Evolutionary conservation across 2,888 invertebrate species (phyloP).

Genomic region (Pycnomerus fuliginosus): DNA sequence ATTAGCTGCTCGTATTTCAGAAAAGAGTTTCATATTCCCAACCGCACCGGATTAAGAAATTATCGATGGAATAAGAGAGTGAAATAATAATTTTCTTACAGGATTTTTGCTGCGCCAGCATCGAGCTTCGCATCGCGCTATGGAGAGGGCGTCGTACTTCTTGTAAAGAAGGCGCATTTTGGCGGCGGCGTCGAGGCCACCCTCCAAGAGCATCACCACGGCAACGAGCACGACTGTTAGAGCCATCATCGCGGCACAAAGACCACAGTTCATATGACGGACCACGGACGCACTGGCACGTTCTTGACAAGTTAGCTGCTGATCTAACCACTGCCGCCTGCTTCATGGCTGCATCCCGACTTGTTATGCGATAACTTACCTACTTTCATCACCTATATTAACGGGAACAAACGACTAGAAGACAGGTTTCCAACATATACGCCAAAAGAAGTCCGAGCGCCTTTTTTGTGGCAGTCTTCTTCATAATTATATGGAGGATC

Average conservation of each 20-base stretch:
- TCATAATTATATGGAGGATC: no score
- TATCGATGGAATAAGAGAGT: no score
- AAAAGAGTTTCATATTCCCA: no score
- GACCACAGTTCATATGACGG: constrained; percentile 29
- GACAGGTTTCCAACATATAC: constrained; percentile 5
- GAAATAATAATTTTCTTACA: no score
- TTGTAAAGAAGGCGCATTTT: constrained; percentile 54
- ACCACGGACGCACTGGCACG: constrained; percentile 34
- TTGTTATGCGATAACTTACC: constrained; percentile 27
- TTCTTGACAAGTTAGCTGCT: constrained; percentile 34
- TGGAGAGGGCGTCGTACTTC: constrained; percentile 56
- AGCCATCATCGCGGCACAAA: constrained; percentile 30
- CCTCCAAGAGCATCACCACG: constrained; percentile 27
- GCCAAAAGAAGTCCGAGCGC: background rate
- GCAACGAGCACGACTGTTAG: constrained; percentile 26
- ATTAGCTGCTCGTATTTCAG: no score
- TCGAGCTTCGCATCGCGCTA: constrained; percentile 62
- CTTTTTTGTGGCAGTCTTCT: no score
- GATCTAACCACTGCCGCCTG: constrained; percentile 31
- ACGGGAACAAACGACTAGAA: background rate
- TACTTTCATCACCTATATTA: constrained; percentile 26
- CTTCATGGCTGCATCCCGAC: constrained; percentile 26
- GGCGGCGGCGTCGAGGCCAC: constrained; percentile 47
- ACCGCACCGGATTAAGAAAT: no score
- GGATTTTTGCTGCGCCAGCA: constrained; percentile 52